These are phyloP conservation scores for Andrena trimmerana DNA, from an alignment of 2,888 invertebrate genomes.

Conservation along the genomic window DNA sequence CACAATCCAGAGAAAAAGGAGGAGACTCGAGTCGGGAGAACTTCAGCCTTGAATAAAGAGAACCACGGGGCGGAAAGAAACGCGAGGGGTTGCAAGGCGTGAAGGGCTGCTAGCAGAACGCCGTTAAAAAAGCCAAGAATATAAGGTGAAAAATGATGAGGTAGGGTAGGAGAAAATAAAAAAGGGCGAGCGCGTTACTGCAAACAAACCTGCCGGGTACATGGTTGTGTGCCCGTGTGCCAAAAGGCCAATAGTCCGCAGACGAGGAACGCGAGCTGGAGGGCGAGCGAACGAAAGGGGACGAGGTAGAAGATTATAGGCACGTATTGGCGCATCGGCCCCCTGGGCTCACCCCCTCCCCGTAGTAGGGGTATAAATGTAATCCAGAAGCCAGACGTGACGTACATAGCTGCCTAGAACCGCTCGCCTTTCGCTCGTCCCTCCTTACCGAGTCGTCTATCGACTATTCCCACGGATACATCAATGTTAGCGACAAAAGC, in stretches of 20 bases:
- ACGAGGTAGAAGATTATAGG: conserved; percentile 80
- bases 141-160: conserved; percentile 5
- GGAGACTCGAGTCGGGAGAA: background rate
- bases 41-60: background rate
- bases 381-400: conserved; percentile 84
- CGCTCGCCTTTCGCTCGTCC: conserved; percentile 55
- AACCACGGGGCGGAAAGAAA: background rate
- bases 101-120: background rate
- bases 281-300: conserved; percentile 46
- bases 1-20: background rate
- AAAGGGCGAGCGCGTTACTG: background rate
- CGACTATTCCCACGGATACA: conserved; percentile 6
- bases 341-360: conserved; percentile 73
- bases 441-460: conserved; percentile 32
- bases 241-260: conserved; percentile 23
- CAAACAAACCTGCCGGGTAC: background rate
- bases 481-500: no score
- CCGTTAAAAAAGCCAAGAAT: background rate
- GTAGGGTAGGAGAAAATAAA: background rate
- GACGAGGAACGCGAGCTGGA: conserved; percentile 28
- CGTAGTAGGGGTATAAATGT: conserved; percentile 80
- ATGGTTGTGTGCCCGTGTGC: conserved; percentile 6
- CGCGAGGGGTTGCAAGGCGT: background rate
- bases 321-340: conserved; percentile 84
- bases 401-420: conserved; percentile 77